Conservation (phyloP, 2,888 invertebrate genomes). For the Hyposoter dolosus region DNA sequence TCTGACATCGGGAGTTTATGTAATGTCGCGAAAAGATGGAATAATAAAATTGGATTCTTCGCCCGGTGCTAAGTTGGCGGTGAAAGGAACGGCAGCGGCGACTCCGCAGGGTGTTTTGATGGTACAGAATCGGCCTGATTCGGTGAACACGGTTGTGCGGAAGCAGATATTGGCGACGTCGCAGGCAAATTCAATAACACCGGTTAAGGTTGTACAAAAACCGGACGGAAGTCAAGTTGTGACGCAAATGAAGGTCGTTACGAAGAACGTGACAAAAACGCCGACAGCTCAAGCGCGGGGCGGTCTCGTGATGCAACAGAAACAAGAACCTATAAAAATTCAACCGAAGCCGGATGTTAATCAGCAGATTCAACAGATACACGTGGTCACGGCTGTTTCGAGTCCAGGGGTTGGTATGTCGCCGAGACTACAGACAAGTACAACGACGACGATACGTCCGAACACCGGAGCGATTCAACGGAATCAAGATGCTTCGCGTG, state of each 20-base stretch:
- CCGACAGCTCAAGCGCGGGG: conserved; percentile 51
- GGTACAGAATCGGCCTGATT: conserved; percentile 81
- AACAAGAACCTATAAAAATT: conserved; percentile 82
- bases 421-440: conserved; percentile 75
- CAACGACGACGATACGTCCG: conserved; percentile 72
- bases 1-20: conserved; percentile 89
- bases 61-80: conserved; percentile 84
- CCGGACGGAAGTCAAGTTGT: conserved; percentile 83
- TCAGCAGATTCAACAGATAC: conserved; percentile 80
- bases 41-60: conserved; percentile 90
- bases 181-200: conserved; percentile 79
- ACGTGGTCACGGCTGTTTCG: conserved; percentile 82
- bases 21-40: conserved; percentile 91
- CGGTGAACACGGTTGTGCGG: conserved; percentile 79
- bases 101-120: conserved; percentile 79
- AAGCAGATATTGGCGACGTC: conserved; percentile 81
- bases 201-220: conserved; percentile 82
- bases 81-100: conserved; percentile 79
- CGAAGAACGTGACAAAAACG: conserved; percentile 75
- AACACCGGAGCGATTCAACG: conserved; percentile 74
- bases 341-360: conserved; percentile 82
- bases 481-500: conserved; percentile 77
- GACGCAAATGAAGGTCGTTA: conserved; percentile 83
- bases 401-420: conserved; percentile 78
- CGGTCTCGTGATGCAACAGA: conserved; percentile 72